phyloP scores from a whole-genome alignment of 2,113 vertebrate species.

The Protobothrops mucrosquamatus region DNA sequence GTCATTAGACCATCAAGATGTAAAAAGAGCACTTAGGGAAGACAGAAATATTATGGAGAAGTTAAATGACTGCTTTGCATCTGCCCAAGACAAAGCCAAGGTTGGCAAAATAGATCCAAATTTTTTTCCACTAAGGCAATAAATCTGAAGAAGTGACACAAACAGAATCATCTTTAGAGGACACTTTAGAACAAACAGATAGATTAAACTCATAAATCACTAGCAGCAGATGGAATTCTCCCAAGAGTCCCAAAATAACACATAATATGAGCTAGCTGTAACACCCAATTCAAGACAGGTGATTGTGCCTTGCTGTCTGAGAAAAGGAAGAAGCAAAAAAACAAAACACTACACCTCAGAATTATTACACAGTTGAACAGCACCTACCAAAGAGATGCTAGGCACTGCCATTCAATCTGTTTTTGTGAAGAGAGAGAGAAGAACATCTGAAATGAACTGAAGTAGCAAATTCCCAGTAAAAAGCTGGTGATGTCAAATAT shows the following conservation, averaged over 20 bases:
- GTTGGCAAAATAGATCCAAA: conserved; percentile 10
- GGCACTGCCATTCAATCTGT: not conserved
- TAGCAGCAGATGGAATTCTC: conserved; percentile 11
- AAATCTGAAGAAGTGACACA: conserved; percentile 31
- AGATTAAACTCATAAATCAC: conserved; percentile 31
- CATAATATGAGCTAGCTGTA: not conserved
- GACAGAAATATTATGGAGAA: conserved; percentile 21
- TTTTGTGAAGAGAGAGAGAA: not conserved
- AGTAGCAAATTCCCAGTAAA: not conserved
- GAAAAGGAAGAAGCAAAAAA: not conserved
- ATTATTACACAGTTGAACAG: not conserved
- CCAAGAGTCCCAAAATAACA: conserved; percentile 1
- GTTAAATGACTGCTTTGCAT: conserved; percentile 30
- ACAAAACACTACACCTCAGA: not conserved
- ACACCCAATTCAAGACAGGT: not conserved
- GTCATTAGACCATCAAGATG: conserved; percentile 35
- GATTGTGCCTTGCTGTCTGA: not conserved
- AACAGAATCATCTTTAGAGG: conserved; percentile 9
- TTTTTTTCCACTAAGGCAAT: conserved; percentile 4
- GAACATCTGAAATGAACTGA: not conserved
- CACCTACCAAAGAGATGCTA: not conserved
- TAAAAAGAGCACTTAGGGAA: conserved; percentile 30
- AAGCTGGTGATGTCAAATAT: not conserved
- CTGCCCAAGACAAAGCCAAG: conserved; percentile 22
- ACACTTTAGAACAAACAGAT: conserved; percentile 8